phyloP scores from a whole-genome alignment of 2,797 vertebrate genomes.

The Benthosema pterotum region DNA sequence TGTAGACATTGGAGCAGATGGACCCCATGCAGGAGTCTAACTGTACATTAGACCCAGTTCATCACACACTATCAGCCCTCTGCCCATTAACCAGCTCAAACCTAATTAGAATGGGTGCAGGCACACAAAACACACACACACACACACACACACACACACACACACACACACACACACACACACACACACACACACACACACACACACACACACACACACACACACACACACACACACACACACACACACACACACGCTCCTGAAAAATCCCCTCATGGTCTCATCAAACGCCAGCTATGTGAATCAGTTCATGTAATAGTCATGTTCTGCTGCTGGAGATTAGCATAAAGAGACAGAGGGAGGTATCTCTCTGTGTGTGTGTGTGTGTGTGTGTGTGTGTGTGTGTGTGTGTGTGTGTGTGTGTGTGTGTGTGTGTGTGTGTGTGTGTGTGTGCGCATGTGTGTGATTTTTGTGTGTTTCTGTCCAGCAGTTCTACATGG shows the following conservation, averaged over 20 bases:
- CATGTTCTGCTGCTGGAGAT: constrained; percentile 28
- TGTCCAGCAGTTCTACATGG: background rate
- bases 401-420: constrained; percentile 5
- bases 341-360: background rate
- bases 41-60: constrained; percentile 39
- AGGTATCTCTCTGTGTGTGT: constrained; percentile 1
- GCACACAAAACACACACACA: constrained; percentile 2
- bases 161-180: background rate
- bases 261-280: constrained; percentile 15
- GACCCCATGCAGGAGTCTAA: constrained; percentile 22
- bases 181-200: constrained; percentile 6
- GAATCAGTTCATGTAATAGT: constrained; percentile 13
- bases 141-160: background rate
- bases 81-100: constrained; percentile 44
- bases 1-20: constrained; percentile 30
- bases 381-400: constrained; percentile 3
- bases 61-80: constrained; percentile 47
- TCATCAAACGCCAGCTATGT: constrained; percentile 8
- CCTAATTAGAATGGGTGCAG: constrained; percentile 44
- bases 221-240: constrained; percentile 1
- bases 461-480: constrained; percentile 4
- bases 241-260: background rate
- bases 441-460: constrained; percentile 5
- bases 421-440: constrained; percentile 2
- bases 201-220: constrained; percentile 1